Evolutionary conservation across 2,113 vertebrate species (phyloP).

Genomic region (Microcebus lehilahytsara): DNA sequence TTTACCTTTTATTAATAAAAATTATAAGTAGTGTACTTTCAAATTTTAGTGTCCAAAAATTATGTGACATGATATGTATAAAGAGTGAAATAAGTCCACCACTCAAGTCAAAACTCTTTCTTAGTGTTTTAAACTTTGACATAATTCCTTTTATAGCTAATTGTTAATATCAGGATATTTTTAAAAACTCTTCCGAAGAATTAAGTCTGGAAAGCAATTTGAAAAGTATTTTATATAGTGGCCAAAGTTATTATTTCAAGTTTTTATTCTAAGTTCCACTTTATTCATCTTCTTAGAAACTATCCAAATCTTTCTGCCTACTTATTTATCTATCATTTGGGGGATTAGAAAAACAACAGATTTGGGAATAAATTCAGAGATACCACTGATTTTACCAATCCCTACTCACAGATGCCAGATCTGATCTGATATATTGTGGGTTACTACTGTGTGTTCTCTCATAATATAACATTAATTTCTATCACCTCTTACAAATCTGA

Average conservation of each 20-base stretch:
- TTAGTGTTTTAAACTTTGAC: constrained; percentile 23
- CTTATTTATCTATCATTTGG: background rate
- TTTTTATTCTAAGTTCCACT: background rate
- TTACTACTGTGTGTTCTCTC: background rate
- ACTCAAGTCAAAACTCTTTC: constrained; percentile 5
- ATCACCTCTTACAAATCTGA: background rate
- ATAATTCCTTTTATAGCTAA: constrained; percentile 34
- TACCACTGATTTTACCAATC: background rate
- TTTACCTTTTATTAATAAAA: constrained; percentile 35
- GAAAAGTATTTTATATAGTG: background rate
- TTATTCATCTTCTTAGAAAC: constrained; percentile 18
- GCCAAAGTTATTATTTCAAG: background rate
- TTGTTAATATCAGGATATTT: background rate
- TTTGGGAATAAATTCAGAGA: background rate
- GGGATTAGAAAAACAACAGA: background rate
- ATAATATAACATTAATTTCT: background rate
- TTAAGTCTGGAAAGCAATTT: constrained; percentile 5
- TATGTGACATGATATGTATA: background rate
- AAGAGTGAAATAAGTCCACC: constrained; percentile 2
- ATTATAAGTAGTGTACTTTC: background rate
- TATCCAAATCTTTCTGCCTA: background rate
- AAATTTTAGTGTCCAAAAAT: background rate
- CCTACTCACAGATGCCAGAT: background rate
- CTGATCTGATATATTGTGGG: background rate
- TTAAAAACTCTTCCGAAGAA: background rate